Evolutionary conservation across 2,113 vertebrate species (phyloP).

Genomic region (Phainopepla nitens): DNA sequence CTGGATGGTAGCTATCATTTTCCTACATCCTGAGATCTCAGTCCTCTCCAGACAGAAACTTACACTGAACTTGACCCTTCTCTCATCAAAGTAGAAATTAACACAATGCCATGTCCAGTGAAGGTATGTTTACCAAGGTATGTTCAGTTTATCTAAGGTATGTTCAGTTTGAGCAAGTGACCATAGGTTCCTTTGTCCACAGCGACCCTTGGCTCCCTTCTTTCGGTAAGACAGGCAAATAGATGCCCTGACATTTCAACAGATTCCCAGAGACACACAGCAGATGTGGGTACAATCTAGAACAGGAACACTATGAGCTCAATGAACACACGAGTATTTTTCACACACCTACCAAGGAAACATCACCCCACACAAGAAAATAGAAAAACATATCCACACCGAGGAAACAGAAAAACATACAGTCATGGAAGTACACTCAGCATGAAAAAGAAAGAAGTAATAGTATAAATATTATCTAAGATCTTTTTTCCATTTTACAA

Average conservation of each 20-base stretch:
- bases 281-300: background rate
- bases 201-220: background rate
- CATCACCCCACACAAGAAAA: background rate
- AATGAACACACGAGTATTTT: fast-evolving
- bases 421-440: background rate
- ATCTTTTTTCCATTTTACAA: background rate
- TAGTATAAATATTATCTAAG: background rate
- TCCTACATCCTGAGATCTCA: background rate
- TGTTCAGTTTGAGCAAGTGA: background rate
- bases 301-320: background rate
- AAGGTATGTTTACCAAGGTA: background rate
- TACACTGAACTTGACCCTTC: background rate
- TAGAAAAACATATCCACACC: background rate
- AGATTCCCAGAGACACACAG: background rate
- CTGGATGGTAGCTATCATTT: background rate
- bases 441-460: background rate
- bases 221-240: background rate
- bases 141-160: background rate
- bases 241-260: fast-evolving
- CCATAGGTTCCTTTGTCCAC: too few species aligned
- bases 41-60: background rate
- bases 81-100: background rate
- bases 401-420: background rate
- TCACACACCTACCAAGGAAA: background rate
- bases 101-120: background rate